These are phyloP conservation scores for Alces alces DNA, from an alignment of 2,113 vertebrate genomes.

Conservation along the genomic window DNA sequence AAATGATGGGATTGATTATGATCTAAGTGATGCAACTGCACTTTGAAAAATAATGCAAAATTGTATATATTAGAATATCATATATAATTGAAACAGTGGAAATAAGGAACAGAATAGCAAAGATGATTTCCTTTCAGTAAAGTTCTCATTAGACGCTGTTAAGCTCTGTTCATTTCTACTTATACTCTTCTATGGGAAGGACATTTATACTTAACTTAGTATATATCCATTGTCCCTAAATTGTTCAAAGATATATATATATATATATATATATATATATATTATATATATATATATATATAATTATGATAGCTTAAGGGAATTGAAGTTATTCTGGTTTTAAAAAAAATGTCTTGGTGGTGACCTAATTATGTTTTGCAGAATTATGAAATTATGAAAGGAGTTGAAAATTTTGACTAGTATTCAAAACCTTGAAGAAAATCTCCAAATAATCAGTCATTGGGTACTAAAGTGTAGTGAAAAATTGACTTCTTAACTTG, in stretches of 20 bases:
- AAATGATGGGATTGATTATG: constrained; percentile 30
- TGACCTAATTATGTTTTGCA: constrained; percentile 18
- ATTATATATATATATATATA: neutral
- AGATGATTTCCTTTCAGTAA: neutral
- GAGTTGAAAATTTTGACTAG: neutral
- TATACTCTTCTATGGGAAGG: neutral
- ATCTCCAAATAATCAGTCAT: neutral
- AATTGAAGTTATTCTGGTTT: constrained; percentile 11
- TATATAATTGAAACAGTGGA: constrained; percentile 50
- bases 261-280: neutral
- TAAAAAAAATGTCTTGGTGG: neutral
- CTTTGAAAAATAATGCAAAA: constrained; percentile 33
- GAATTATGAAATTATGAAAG: neutral
- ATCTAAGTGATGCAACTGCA: neutral
- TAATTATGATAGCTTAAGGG: neutral
- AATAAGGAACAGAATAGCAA: neutral
- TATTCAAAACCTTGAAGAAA: neutral
- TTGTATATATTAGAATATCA: constrained; percentile 19
- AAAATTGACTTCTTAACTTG: neutral
- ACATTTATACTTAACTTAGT: neutral
- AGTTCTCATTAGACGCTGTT: neutral
- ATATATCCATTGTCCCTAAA: neutral
- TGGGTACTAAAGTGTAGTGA: neutral
- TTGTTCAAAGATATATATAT: neutral
- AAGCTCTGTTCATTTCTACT: constrained; percentile 2